Base-by-base conservation (phyloP, 2,888 invertebrate genomes). In the Dione vanillae region DNA sequence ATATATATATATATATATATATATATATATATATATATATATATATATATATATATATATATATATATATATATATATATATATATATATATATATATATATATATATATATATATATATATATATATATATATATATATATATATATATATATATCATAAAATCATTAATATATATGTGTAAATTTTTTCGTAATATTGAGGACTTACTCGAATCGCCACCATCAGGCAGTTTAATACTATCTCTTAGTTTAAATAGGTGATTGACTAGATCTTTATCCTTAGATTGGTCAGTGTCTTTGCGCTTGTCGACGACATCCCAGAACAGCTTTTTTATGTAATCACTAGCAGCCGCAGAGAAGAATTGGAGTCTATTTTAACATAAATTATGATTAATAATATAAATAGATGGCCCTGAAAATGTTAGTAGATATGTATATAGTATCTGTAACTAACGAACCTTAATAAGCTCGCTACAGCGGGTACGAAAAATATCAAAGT, bases 261-360 rank as follows among this genome's bases (percentile, higher is more conserved):
- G 86, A 78, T 87, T 85, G 37, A 91, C 83, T 47, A 91, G 83
- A 75, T 91, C 91, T 71, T 81, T 87, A 37, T 86, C 81, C 49
- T 75, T 82, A 1, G 67, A 76, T 58, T 78, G 75, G 7, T 77
- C 76, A 43, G 72, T 73, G 69, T 79, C 76, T 69, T 85, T 80
- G 2, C 91, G 84, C 68, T 86, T 80, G 3, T 83, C 69, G 10
- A 81, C 87, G 11, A 89, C 83, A 56, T 79, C 76, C 80, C 81
- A 82, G 74, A 90, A 91, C 43, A 91, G 69, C 72, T 85, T 80
- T 74, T 80, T 89, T 2, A 90, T 78, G 54, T 86, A 86, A 2
- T 89, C 83, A 6, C 85, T 84, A 14, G 91, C 90, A 7, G 75
- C 74, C 10, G 75, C 66, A 0, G 90, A 91, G 75, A 91, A 91